Base-by-base conservation (phyloP, 2,888 invertebrate species). In the Tineola bisselliella region DNA sequence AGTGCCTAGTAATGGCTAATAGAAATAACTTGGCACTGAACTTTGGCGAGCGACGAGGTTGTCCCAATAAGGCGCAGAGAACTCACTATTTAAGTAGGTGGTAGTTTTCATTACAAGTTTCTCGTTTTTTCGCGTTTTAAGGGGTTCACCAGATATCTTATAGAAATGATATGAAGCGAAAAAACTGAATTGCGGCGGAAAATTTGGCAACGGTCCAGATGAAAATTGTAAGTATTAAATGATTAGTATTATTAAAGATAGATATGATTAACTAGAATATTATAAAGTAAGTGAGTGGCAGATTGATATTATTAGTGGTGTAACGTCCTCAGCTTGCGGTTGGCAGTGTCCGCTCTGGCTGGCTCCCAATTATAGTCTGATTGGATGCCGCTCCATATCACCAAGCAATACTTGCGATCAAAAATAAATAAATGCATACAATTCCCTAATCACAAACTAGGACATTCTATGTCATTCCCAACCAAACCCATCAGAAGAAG, bases 331-430 rank as follows among this genome's bases (percentile, higher is more conserved):
- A 15, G n/a, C 15, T 11, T 76, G 73, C 71, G 74, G 69, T 79
- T 83, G 80, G 79, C 81, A 78, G 69, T 64, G 63, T 64, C 66
- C 61, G 67, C 72, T n/a, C n/a, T 81, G 81, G 83, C 83, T 67
- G 66, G 68, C 67, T 66, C 76, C 80, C 81, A 84, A 81, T 75
- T 76, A 74, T 72, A 69, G 70, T 71, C 70, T 68, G 71, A 70
- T 74, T 71, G 67, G 75, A 75, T 6, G 25, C 25, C 25, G 65
- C 65, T 67, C 68, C 68, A 71, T 64, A 69, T 63, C 63, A 66
- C 70, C 65, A 69, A 69, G 69, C 63, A 30, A 61, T 64, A 64
- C 61, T 63, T 61, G 2, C 25, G 52, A 33, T 25, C 2, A n/a
- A n/a, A n/a, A n/a, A n/a, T n/a, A n/a, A n/a, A n/a, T n/a, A n/a